phyloP scores from a whole-genome alignment of 2,888 invertebrate species.

The Apocheima hispidaria region DNA sequence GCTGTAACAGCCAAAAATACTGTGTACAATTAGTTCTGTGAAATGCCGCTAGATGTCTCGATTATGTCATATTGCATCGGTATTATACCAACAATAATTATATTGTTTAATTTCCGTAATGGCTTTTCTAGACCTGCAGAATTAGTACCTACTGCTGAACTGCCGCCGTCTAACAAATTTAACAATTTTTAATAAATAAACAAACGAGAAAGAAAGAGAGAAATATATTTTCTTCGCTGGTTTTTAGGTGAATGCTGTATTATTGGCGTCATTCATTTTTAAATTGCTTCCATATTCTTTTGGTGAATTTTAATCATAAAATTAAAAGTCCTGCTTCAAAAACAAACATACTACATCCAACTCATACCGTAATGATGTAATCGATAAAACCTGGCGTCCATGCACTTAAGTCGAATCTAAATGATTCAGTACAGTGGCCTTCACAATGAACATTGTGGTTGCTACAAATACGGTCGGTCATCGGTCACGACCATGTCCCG shows the following conservation, averaged over 20 bases:
- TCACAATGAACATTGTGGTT: constrained; percentile 14
- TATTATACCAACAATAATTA: not conserved
- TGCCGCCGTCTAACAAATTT: no score
- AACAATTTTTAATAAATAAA: no score
- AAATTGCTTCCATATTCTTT: not conserved
- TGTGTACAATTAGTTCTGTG: not conserved
- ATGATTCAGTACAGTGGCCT: constrained; percentile 27
- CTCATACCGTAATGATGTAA: constrained; percentile 15
- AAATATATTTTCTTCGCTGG: no score
- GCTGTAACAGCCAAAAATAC: not conserved
- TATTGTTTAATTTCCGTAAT: not conserved
- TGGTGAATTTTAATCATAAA: not conserved
- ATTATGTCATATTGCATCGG: not conserved
- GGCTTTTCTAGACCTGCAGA: no score
- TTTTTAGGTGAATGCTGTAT: not conserved
- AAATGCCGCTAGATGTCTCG: constrained; percentile 13
- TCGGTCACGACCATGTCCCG: not conserved
- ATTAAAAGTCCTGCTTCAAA: not conserved
- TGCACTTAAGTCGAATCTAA: constrained; percentile 10
- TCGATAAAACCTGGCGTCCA: constrained; percentile 11
- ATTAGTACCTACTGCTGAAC: no score
- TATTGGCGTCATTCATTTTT: not conserved
- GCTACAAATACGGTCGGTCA: not conserved
- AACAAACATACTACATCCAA: not conserved
- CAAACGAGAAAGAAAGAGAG: no score